These are phyloP conservation scores for Colaptes auratus DNA, from an alignment of 2,113 vertebrate genomes.

Conservation along the genomic window DNA sequence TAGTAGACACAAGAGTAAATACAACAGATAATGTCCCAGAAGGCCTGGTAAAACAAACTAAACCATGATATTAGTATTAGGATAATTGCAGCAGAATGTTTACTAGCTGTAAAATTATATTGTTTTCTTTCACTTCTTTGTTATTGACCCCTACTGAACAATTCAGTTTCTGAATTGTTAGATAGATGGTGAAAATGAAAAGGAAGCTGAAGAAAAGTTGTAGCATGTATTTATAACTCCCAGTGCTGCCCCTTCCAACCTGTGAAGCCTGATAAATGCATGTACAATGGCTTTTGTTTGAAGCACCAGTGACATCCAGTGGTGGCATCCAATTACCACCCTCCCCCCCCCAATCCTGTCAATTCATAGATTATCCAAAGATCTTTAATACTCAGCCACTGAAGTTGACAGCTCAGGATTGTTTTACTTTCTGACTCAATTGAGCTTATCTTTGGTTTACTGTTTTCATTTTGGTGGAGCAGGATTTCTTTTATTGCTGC, in stretches of 20 bases:
- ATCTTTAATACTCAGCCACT: not conserved
- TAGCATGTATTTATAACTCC: not conserved
- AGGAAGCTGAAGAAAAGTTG: not conserved
- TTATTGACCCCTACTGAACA: not conserved
- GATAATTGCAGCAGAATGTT: not conserved
- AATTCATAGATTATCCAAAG: not conserved
- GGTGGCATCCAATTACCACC: not conserved
- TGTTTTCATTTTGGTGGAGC: constrained; percentile 25
- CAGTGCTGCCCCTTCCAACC: not conserved
- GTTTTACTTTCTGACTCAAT: not conserved
- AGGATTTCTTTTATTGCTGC: constrained; percentile 17
- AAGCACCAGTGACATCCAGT: not conserved
- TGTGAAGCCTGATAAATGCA: not conserved
- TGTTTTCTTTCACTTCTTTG: not conserved
- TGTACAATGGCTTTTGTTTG: not conserved
- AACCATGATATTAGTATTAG: not conserved
- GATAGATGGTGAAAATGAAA: not conserved
- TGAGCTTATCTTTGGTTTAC: constrained; percentile 5
- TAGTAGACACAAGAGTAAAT: not conserved
- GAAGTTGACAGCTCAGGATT: not conserved
- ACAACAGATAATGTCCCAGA: not conserved
- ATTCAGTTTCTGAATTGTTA: not conserved
- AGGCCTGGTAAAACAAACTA: not conserved
- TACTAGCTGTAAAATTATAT: not conserved
- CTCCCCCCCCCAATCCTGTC: not conserved